Base-by-base conservation (phyloP, 2,797 vertebrate genomes). In the Pseudochaenichthys georgianus region DNA sequence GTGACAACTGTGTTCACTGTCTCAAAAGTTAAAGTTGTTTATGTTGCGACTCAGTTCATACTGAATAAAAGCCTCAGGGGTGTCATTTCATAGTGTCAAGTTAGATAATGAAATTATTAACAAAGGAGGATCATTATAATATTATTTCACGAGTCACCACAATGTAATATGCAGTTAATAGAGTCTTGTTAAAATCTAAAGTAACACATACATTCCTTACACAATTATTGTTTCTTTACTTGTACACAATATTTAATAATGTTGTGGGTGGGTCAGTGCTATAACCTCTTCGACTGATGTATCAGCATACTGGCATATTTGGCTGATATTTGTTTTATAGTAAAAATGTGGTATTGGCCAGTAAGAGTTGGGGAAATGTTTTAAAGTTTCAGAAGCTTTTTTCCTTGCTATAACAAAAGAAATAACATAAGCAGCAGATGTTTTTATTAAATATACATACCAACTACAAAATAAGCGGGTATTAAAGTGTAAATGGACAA, bases 141-240 rank as follows among this genome's bases (percentile, higher is more conserved):
- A 28, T 62, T 52, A 59, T 52, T 54, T 66, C 38, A 57, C 10
- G 80, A 70, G 58, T 82, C 71, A 83, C 74, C 63, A 75, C 38
- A 87, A 77, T 72, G 86, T 80, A 84, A 86, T 80, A 80, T 53
- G 31, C 70, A 51, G 53, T 70, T 79, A 76, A 65, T 38, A 78
- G 52, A 78, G 52, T 52, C 47, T 64, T 1, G 5, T 75, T 66
- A 73, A 60, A 50, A 73, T 55, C 31, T 64, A 1, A 64, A 60
- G 60, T 51, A 6, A 73, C 46, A 63, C 55, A 69, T 46, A 69
- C 55, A 3, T 13, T 11, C 23, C 61, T 5, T 11, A 9, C 31
- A 15, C 46, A 72, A 68, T 54, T 41, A 38, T 9, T 16, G 4
- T 50, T 58, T 51, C 21, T 51, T 51, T n/a, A 34, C 58, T 41